Percentiles rank a stretch among this genome's conserved stretches.
These are phyloP conservation scores for Anarhynchus alexandrinus DNA, from an alignment of 2,113 vertebrate genomes.

Conservation along the genomic window DNA sequence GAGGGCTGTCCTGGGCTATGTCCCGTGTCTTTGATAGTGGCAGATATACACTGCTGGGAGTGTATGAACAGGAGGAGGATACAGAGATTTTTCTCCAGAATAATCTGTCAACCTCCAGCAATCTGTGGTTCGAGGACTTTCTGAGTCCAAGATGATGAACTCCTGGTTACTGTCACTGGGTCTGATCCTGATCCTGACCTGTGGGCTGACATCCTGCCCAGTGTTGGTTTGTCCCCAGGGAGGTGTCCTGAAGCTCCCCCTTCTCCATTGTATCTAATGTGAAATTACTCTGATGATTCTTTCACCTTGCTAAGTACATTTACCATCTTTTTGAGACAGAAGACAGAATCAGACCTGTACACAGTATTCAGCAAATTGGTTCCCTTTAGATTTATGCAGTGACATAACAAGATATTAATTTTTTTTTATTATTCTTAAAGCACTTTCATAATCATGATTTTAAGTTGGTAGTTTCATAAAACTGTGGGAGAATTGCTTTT, in stretches of 20 bases:
- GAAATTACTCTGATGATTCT: background rate
- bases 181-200: background rate
- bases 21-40: background rate
- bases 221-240: accelerated
- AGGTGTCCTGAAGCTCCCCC: background rate
- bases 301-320: background rate
- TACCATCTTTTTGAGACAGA: background rate
- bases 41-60: background rate
- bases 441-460: background rate
- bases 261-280: background rate
- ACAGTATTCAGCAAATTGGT: background rate
- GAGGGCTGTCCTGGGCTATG: background rate
- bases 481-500: background rate
- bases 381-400: background rate
- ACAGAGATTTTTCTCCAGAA: background rate
- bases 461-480: background rate
- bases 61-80: background rate
- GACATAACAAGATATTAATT: background rate
- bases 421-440: background rate
- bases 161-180: background rate
- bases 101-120: background rate
- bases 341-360: background rate
- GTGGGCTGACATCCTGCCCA: background rate
- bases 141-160: background rate
- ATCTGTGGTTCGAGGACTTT: background rate